Conservation (phyloP, 2,888 invertebrate genomes). For the Capitulum mitella region DNA sequence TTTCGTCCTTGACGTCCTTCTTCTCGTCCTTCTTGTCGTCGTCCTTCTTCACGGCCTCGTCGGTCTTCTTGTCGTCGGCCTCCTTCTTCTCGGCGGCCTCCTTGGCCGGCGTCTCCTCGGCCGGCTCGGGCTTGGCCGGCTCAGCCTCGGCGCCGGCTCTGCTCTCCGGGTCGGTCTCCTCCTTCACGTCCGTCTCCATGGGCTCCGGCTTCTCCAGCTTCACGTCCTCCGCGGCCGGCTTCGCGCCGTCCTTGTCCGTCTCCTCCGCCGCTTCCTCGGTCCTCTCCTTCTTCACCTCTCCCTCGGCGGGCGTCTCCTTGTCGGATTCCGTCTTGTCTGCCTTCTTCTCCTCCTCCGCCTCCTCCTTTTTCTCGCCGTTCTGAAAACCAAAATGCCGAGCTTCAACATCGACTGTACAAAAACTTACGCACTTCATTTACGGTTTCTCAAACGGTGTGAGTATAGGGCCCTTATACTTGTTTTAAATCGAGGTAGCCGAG, state of each 20-base stretch:
- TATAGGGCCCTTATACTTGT: no score
- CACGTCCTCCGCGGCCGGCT: constrained; percentile 32
- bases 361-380: constrained; percentile 34
- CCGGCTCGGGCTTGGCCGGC: constrained; percentile 33
- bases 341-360: constrained; percentile 40
- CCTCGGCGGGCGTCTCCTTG: constrained; percentile 31
- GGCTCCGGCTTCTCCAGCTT: constrained; percentile 29
- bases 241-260: constrained; percentile 39
- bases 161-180: constrained; percentile 31
- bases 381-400: no score
- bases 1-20: constrained; percentile 40
- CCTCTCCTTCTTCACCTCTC: constrained; percentile 34
- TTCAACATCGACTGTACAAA: no score
- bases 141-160: constrained; percentile 29
- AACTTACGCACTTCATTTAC: no score
- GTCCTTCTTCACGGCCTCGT: constrained; percentile 41
- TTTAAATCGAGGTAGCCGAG: no score
- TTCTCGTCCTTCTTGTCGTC: constrained; percentile 37
- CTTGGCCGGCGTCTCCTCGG: constrained; percentile 33
- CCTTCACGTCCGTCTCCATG: constrained; percentile 36
- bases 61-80: constrained; percentile 38
- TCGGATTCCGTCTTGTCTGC: constrained; percentile 37
- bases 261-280: constrained; percentile 40
- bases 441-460: no score
- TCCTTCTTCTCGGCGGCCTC: constrained; percentile 32